These are phyloP conservation scores for Cyanocitta stelleri DNA, from an alignment of 2,113 vertebrate species.

Conservation along the genomic window DNA sequence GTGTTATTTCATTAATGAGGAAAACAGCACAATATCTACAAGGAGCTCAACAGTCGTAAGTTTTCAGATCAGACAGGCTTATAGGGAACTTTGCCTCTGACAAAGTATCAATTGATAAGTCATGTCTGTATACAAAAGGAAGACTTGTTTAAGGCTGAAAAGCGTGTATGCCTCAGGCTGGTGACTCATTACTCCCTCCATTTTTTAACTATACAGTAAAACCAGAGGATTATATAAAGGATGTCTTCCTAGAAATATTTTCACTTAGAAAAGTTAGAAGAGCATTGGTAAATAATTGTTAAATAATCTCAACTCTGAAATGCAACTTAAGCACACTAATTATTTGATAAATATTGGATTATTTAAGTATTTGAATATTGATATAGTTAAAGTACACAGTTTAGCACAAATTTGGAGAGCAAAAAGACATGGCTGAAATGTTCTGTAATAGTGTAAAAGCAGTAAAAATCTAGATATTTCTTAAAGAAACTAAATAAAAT, in stretches of 20 bases:
- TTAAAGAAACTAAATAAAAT: neutral
- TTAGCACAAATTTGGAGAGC: neutral
- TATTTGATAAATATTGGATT: neutral
- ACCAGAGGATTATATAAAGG: neutral
- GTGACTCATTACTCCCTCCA: neutral
- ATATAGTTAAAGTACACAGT: neutral
- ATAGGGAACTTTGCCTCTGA: neutral
- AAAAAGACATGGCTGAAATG: fast-evolving
- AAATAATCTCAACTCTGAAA: neutral
- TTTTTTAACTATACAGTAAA: neutral
- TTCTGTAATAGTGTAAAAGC: neutral
- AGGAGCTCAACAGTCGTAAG: fast-evolving
- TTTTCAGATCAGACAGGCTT: neutral
- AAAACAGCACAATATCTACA: neutral
- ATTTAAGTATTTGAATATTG: neutral
- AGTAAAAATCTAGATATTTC: neutral
- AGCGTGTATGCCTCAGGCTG: neutral
- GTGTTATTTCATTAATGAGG: neutral
- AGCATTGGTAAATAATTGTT: neutral
- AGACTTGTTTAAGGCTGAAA: neutral
- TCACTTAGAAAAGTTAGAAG: neutral
- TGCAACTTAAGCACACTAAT: neutral
- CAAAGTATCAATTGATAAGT: neutral
- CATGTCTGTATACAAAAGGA: neutral
- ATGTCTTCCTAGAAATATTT: neutral